phyloP scores from a whole-genome alignment of 2,113 vertebrate genomes.

The Melanerpes aurifrons region DNA sequence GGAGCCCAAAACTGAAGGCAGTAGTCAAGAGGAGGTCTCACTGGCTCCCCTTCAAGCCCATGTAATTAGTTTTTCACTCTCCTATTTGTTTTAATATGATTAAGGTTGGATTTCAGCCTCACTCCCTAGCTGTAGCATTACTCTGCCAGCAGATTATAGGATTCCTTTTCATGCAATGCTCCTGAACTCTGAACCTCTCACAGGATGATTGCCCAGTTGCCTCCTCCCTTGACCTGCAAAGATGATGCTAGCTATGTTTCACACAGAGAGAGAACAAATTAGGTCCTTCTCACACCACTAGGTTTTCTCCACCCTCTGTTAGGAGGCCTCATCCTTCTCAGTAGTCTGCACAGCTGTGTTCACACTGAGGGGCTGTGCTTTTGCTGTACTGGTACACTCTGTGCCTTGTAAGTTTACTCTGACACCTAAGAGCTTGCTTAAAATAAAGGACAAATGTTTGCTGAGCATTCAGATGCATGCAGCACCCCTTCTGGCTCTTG shows the following conservation, averaged over 20 bases:
- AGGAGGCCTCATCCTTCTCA: not conserved
- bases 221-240: not conserved
- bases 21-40: too few species aligned
- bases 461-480: not conserved
- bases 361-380: not conserved
- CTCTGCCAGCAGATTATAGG: not conserved
- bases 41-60: not conserved
- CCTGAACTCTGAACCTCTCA: not conserved
- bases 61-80: not conserved
- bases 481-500: not conserved
- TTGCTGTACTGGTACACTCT: not conserved
- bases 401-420: not conserved
- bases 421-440: not conserved
- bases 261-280: not conserved
- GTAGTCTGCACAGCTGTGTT: not conserved
- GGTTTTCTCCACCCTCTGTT: not conserved
- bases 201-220: not conserved
- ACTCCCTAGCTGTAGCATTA: not conserved
- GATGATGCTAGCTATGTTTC: fast-evolving
- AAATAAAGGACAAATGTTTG: not conserved
- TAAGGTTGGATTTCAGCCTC: not conserved
- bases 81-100: not conserved
- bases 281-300: not conserved
- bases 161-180: not conserved
- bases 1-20: too few species aligned